These are phyloP conservation scores for Nephila pilipes DNA, from an alignment of 1,140 invertebrate genomes.

Conservation along the genomic window DNA sequence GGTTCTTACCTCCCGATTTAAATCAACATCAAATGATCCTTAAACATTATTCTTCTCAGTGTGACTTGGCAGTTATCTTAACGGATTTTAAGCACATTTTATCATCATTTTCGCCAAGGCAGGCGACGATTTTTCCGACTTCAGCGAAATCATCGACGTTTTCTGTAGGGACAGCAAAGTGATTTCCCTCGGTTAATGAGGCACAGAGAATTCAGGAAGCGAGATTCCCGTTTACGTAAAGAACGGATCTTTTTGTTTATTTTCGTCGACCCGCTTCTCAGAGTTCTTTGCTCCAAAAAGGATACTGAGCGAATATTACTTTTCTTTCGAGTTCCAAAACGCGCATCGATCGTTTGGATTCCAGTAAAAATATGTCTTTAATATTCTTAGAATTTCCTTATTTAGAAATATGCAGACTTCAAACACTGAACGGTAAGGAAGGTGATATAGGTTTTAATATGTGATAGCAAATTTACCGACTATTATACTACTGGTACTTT, in stretches of 20 bases:
- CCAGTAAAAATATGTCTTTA: background rate
- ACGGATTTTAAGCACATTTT: constrained; percentile 35
- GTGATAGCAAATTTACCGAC: too few species aligned
- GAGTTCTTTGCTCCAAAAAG: background rate
- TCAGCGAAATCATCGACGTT: background rate
- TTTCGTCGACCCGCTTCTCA: background rate
- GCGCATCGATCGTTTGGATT: background rate
- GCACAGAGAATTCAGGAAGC: constrained; percentile 1
- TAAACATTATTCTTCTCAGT: background rate
- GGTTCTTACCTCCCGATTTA: constrained; percentile 24
- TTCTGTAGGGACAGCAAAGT: background rate
- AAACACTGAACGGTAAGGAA: too few species aligned
- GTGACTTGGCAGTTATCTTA: background rate
- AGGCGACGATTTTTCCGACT: constrained; percentile 8
- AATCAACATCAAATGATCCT: constrained; percentile 52
- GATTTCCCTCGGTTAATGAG: constrained; percentile 32
- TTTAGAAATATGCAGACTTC: too few species aligned
- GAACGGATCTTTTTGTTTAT: background rate
- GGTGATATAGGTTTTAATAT: too few species aligned
- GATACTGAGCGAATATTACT: background rate
- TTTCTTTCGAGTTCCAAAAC: background rate
- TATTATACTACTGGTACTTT: too few species aligned
- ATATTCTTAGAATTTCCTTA: too few species aligned
- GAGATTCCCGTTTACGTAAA: background rate
- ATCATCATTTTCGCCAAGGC: constrained; percentile 29